Base-by-base conservation (phyloP, 2,113 vertebrate genomes). In the Uropsilus gracilis region DNA sequence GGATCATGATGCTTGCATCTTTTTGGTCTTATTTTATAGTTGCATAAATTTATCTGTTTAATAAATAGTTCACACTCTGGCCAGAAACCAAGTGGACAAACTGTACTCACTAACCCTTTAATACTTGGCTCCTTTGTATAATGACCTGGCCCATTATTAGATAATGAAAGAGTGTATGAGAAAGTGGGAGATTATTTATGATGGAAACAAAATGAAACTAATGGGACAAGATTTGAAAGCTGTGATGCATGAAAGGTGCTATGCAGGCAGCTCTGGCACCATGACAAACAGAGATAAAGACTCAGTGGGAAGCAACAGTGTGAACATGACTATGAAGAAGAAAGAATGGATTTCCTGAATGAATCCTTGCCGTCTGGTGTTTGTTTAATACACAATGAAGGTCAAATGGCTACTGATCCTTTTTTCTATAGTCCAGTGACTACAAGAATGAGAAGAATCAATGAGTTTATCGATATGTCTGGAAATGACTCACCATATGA, bases 381-480 rank as follows among this genome's bases (percentile, higher is more conserved):
- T 99, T 99, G 99, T 99, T 99, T 99, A 99, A 99, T 98, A 98
- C 98, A 99, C 98, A 99, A 98, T 99, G 98, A 98, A 98, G 99
- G 98, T 99, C 99, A 99, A 99, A 99, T 98, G 98, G 98, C 98
- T 98, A 98, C 98, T 98, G 98, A 99, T 99, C 98, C 98, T 98
- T 98, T 98, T 98, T 98, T 98, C 98, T 97, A 97, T 98, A 98
- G 98, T 98, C 98, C 98, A 98, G 97, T 98, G 98, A 99, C 98
- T 98, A 98, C 97, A 98, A 98, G 98, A 98, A 98, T 97, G 96
- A 97, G 97, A 97, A 95, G 98, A 98, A 99, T 99, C 98, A 99
- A 99, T 98, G 98, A 97, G 98, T 98, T 98, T 98, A 98, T 98
- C 98, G 97, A 98, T 98, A 98, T 97, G 98, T 98, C 98, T 98